Evolutionary conservation across 2,888 invertebrate species (phyloP).

Genomic region (Diaphora mendica): DNA sequence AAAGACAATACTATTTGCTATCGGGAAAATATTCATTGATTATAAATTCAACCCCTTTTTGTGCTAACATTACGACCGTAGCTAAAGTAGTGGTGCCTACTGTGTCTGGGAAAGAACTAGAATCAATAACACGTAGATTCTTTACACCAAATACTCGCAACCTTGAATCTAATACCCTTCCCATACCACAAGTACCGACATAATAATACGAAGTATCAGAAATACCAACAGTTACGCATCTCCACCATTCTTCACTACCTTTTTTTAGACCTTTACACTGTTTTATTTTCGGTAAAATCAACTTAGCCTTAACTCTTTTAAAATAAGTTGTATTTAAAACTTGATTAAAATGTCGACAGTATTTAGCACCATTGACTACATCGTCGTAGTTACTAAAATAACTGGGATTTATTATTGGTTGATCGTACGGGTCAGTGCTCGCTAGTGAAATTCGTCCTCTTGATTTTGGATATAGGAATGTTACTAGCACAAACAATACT

Average conservation of each 20-base stretch:
- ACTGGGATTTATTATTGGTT: conserved; percentile 5
- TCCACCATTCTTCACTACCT: conserved; percentile 5
- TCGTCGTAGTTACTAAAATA: conserved; percentile 6
- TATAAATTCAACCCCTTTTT: conserved; percentile 17
- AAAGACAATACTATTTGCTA: not conserved
- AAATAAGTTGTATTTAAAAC: conserved; percentile 7
- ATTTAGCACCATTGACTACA: conserved; percentile 3
- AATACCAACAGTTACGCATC: not conserved
- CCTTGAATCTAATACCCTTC: not conserved
- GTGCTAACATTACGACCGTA: conserved; percentile 7
- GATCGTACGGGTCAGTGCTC: not conserved
- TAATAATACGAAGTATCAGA: conserved; percentile 5
- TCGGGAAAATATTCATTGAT: conserved; percentile 14
- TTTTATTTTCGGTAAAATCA: not conserved
- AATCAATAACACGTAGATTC: conserved; percentile 8
- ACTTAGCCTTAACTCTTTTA: not conserved
- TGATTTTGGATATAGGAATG: conserved; percentile 1
- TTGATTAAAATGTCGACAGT: conserved; percentile 3
- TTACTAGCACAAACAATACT: not conserved
- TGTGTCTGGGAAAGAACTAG: conserved; percentile 12
- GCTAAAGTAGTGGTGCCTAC: conserved; percentile 5
- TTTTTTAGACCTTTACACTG: not conserved
- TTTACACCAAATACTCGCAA: conserved; percentile 5
- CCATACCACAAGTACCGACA: conserved; percentile 8
- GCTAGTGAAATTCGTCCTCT: not conserved